Evolutionary conservation across 2,797 vertebrate genomes (phyloP), one percentile per base, ranked within the genome.

Genomic region (Phalloptychus januarius): DNA sequence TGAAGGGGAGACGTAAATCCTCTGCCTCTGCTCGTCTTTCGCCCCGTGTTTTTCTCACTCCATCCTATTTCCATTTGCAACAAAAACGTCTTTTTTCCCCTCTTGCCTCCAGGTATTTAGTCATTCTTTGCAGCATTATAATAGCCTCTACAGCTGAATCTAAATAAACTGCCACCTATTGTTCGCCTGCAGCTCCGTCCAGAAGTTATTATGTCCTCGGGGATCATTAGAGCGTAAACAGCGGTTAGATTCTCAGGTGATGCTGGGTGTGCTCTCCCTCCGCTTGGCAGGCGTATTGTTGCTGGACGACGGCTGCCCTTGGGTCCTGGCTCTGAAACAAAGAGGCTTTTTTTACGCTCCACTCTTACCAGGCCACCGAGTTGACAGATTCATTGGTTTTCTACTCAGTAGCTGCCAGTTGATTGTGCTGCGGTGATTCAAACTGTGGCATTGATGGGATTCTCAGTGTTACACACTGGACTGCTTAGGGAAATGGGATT

Each of bases 401-500:
- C 88, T 80, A 82, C 91, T 88, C 87, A 83, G 79, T 85, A n/a
- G 89, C 88, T 89, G 85, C 88, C 88, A 90, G 86, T 90, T 89
- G 87, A 92, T 93, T 90, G 91, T 92, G 10, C 85, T 85, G 91
- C 88, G 79, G 87, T 92, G 88, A 92, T 88, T 91, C 91, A 90
- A 79, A 88, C 91, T 85, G 87, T 92, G 92, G 88, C 93, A 91
- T 87, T 92, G 92, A 92, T 89, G 88, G 86, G 89, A 92, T 92
- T 90, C 91, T 92, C 90, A 79, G 86, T 86, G 89, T 86, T 71
- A 81, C 48, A 61, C 85, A 84, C 61, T 75, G 85, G 81, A 83
- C 93, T 91, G 91, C 89, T 91, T 87, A 89, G 88, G 90, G 91
- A 91, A 90, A 91, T 94, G 87, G 90, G 86, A 91, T 92, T 91